Conservation (phyloP, 2,797 vertebrate species). For the Chaunax sp. region DNA sequence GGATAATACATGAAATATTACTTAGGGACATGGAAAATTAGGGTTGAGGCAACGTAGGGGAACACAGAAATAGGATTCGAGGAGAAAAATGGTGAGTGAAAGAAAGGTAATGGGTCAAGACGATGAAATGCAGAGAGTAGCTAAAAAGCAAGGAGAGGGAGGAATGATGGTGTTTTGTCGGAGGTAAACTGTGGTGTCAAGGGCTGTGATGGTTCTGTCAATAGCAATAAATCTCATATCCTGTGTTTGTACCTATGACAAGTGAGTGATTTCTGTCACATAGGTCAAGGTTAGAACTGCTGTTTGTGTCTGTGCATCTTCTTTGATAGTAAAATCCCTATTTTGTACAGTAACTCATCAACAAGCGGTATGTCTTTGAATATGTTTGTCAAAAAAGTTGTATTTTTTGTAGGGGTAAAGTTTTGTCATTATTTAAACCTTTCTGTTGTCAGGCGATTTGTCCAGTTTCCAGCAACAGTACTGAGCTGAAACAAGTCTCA, state of each 20-base stretch:
- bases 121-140: slow-evolving; percentile 3
- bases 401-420: no score
- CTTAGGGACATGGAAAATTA: slow-evolving; percentile 1
- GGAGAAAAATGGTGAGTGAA: slow-evolving; percentile 3
- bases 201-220: slow-evolving; percentile 55
- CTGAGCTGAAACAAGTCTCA: no score
- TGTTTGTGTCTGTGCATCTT: neutral
- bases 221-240: slow-evolving; percentile 57
- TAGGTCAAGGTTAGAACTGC: slow-evolving; percentile 34
- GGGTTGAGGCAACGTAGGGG: slow-evolving; percentile 1
- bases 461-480: no score
- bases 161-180: slow-evolving; percentile 45
- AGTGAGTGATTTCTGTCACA: slow-evolving; percentile 1
- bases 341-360: neutral
- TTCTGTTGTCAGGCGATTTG: no score
- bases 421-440: no score
- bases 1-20: slow-evolving; percentile 6
- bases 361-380: no score
- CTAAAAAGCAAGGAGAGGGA: slow-evolving; percentile 5
- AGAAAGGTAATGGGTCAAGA: slow-evolving; percentile 22
- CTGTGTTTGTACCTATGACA: slow-evolving; percentile 24
- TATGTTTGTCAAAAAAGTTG: no score
- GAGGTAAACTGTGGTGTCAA: slow-evolving; percentile 54
- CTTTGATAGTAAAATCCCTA: neutral
- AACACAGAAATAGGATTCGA: neutral